phyloP scores from a whole-genome alignment of 2,888 invertebrate species.

The Erebia aethiops region DNA sequence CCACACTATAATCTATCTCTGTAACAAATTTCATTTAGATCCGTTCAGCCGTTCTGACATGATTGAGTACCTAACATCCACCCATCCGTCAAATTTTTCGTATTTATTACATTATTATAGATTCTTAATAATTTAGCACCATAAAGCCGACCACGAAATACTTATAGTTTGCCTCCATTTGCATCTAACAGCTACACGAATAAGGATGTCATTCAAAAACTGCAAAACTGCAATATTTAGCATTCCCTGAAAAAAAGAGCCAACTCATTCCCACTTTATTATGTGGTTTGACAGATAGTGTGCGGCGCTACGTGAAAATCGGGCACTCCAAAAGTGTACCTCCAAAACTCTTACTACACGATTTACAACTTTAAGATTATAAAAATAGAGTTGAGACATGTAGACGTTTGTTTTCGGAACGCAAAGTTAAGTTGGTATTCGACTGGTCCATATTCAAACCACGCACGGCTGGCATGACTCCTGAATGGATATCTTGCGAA shows the following conservation, averaged over 20 bases:
- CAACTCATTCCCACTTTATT: conserved; percentile 68
- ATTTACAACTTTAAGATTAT: conserved; percentile 40
- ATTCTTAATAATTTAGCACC: too few species aligned
- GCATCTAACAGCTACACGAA: conserved; percentile 4
- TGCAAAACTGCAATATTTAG: conserved; percentile 44
- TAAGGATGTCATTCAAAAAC: conserved; percentile 29
- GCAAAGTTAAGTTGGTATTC: conserved; percentile 33
- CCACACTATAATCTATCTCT: too few species aligned
- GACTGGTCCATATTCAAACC: conserved; percentile 64
- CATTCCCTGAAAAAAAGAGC: conserved; percentile 53
- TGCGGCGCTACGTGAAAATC: conserved; percentile 60
- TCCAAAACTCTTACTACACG: conserved; percentile 7
- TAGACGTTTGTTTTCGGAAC: neutral
- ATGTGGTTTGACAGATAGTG: conserved; percentile 65
- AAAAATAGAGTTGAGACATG: conserved; percentile 9
- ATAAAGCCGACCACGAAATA: neutral
- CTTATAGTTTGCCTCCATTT: neutral
- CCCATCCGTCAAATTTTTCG: too few species aligned
- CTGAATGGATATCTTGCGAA: conserved; percentile 77
- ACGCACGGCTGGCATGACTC: conserved; percentile 69
- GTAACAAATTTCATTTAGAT: too few species aligned
- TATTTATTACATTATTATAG: too few species aligned
- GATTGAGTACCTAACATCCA: too few species aligned
- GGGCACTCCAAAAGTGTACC: conserved; percentile 30
- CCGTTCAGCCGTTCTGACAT: too few species aligned